Evolutionary conservation across 2,888 invertebrate species (phyloP).

Genomic region (Euzetes globulus): DNA sequence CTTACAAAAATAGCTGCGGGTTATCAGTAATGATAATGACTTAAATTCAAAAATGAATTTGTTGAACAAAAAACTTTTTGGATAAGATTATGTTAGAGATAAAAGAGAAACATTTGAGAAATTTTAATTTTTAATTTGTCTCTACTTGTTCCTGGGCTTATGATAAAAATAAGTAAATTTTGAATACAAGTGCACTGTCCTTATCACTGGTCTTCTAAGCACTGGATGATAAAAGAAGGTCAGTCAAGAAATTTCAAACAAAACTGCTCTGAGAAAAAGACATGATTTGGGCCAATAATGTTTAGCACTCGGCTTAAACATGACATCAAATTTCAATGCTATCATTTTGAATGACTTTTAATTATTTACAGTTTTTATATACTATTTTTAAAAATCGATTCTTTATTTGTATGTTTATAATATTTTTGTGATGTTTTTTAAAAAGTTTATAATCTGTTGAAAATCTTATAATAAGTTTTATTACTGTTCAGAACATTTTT

Average conservation of each 20-base stretch:
- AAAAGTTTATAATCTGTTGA: neutral
- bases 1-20: slow-evolving; percentile 13
- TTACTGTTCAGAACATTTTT: too few relatives aligned
- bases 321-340: slow-evolving; percentile 25
- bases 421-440: neutral
- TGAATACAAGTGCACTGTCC: slow-evolving; percentile 15
- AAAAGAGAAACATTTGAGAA: neutral
- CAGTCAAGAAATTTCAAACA: neutral
- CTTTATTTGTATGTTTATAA: neutral
- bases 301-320: neutral
- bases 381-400: neutral
- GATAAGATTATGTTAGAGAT: neutral
- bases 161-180: neutral
- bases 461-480: too few relatives aligned
- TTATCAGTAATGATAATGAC: slow-evolving; percentile 10
- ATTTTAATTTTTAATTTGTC: neutral
- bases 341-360: slow-evolving; percentile 3
- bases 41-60: neutral
- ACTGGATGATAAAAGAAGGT: slow-evolving; percentile 14
- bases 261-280: neutral
- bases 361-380: neutral
- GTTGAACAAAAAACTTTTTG: neutral
- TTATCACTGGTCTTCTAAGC: neutral
- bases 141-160: neutral
- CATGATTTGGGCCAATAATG: slow-evolving; percentile 17